Evolutionary conservation across 2,888 invertebrate genomes (phyloP).

Genomic region (Seira ritae): DNA sequence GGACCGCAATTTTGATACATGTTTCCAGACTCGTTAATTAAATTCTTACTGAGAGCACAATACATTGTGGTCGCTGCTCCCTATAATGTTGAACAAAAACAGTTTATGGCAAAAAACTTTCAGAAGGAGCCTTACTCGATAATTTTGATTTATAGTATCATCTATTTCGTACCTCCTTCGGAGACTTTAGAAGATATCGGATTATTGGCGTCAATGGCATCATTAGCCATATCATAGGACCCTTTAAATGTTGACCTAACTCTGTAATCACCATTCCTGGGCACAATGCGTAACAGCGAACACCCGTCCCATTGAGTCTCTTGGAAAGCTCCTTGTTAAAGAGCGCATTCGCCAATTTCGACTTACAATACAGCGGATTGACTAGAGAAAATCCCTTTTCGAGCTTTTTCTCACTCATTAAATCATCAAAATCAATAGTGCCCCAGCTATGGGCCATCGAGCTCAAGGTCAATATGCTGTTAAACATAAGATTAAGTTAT

Average conservation of each 20-base stretch:
- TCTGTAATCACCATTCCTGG: slow-evolving; percentile 68
- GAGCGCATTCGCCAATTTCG: slow-evolving; percentile 76
- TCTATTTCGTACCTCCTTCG: slow-evolving; percentile 51
- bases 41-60: slow-evolving; percentile 85
- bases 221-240: slow-evolving; percentile 32
- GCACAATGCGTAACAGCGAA: slow-evolving; percentile 61
- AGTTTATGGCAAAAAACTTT: not conserved
- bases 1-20: slow-evolving; percentile 86
- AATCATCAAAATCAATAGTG: slow-evolving; percentile 74
- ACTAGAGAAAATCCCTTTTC: not conserved
- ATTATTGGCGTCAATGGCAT: slow-evolving; percentile 36
- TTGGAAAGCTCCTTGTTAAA: slow-evolving; percentile 75
- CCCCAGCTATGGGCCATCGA: slow-evolving; percentile 75
- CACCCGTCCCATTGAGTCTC: slow-evolving; percentile 73
- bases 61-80: slow-evolving; percentile 87
- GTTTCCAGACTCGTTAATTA: slow-evolving; percentile 82
- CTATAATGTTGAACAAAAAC: slow-evolving; percentile 78
- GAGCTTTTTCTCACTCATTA: slow-evolving; percentile 70
- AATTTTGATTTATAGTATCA: not conserved
- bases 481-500: not conserved
- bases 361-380: slow-evolving; percentile 74
- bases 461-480: slow-evolving; percentile 76
- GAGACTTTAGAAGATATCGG: slow-evolving; percentile 47
- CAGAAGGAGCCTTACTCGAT: not conserved
- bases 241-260: slow-evolving; percentile 49